Base-by-base conservation (phyloP, 2,113 vertebrate genomes). In the Myiopsitta monachus region DNA sequence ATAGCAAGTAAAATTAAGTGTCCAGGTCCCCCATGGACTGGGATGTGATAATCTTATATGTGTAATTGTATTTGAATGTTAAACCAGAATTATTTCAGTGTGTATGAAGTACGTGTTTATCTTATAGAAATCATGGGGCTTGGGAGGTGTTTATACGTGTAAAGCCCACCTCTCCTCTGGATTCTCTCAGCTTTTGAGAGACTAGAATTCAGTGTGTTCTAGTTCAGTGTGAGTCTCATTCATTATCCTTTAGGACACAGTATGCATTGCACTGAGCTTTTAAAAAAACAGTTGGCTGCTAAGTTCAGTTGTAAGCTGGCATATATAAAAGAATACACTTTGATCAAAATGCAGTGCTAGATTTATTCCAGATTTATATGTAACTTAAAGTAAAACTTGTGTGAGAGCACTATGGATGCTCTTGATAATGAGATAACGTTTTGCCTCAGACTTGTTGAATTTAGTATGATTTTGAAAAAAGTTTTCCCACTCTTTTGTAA, bases 151-250 rank as follows among this genome's bases (percentile, higher is more conserved):
- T 83, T 77, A 22, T 23, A 8, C 14, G 3, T 72, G 36, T 46
- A 52, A 54, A 75, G 38, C 21, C 28, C 63, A 38, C 15, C 7
- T 19, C 4, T 7, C 2, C 26, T 27, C 18, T 0, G 0, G 9
- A 38, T 55, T 88, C n/a, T 54, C 14, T 36, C 43, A 31, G 21
- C 6, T 52, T 70, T 90, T 55, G 27, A 54, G 62, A 46, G 39
- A 4, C 33, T 43, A 11, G 11, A 66, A 33, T 22, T 75, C 15
- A 51, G 19, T 12, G 17, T 66, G 1, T 10, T 33, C 15, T 55
- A 39, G 43, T 75, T 64, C 6, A 47, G 9, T 12, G 2, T 76
- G 54, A 73, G 27, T 33, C 27, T 54, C 4, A 7, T 46, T 74
- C 44, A 5, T 28, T 13, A 28, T 69, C 24, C 38, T 63, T 81